Conservation (phyloP, 2,797 vertebrate species). For the Dipus sagitta region DNA sequence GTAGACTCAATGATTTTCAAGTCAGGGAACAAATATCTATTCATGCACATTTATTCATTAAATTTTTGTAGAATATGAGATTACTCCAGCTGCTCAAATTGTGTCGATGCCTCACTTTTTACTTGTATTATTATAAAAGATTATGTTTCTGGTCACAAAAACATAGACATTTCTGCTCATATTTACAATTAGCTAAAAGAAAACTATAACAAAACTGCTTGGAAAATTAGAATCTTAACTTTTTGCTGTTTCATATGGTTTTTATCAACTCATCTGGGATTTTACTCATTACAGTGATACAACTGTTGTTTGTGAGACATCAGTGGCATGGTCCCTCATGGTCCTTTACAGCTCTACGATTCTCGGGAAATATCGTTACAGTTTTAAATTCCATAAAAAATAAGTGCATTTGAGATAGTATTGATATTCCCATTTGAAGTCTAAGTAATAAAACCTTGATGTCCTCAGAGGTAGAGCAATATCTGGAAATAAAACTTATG, state of each 20-base stretch:
- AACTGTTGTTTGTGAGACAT: not conserved
- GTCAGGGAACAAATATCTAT: too few relatives aligned
- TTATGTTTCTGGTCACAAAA: too few relatives aligned
- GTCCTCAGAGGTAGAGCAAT: not conserved
- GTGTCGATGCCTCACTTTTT: too few relatives aligned
- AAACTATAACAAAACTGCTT: too few relatives aligned
- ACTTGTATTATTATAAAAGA: too few relatives aligned
- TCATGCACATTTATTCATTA: too few relatives aligned
- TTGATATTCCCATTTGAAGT: not conserved
- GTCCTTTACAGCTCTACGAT: not conserved
- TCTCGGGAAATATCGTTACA: not conserved
- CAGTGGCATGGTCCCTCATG: not conserved
- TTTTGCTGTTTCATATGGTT: not conserved
- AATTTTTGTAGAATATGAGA: too few relatives aligned
- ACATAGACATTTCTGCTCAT: too few relatives aligned
- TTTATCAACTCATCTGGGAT: not conserved
- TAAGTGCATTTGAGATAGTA: conserved; percentile 2
- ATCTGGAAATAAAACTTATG: not conserved
- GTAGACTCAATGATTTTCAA: too few relatives aligned
- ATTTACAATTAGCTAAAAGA: too few relatives aligned
- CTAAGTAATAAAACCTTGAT: not conserved
- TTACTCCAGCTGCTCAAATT: too few relatives aligned
- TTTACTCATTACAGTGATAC: not conserved
- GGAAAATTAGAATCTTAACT: not conserved
- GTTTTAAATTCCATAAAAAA: conserved; percentile 28